Percentiles rank a stretch among this genome's conserved stretches.
Conservation (phyloP, 1,140 invertebrate species). For the Protaetia brevitarsis region DNA sequence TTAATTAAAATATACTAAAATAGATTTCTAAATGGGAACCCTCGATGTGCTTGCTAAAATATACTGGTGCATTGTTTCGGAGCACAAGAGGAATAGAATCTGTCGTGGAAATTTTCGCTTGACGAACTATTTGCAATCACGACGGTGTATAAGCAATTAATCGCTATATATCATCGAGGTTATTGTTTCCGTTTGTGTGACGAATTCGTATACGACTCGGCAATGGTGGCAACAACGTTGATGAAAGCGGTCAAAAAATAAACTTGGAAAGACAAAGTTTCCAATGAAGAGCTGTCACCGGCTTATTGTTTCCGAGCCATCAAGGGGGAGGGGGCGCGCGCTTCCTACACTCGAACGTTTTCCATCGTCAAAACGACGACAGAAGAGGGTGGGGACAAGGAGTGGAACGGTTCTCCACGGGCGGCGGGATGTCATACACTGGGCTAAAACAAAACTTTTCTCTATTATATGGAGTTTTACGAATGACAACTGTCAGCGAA, state of each 20-base stretch:
- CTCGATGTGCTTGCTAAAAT: no score
- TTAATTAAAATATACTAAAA: no score
- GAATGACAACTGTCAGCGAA: constrained; percentile 42
- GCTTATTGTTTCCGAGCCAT: neutral
- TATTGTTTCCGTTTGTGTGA: constrained; percentile 9
- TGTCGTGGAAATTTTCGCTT: no score
- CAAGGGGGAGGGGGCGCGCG: no score
- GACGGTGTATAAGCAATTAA: neutral
- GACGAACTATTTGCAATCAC: neutral
- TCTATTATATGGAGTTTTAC: constrained; percentile 37
- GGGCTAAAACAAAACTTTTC: constrained; percentile 42
- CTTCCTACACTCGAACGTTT: neutral
- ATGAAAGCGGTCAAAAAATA: constrained; percentile 21
- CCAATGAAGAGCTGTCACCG: constrained; percentile 17
- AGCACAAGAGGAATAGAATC: no score
- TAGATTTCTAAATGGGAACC: no score
- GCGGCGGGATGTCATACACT: constrained; percentile 22
- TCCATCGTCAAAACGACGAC: neutral
- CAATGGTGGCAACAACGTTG: no score
- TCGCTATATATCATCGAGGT: neutral
- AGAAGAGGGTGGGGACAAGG: neutral
- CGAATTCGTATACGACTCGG: no score
- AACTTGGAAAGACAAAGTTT: constrained; percentile 22
- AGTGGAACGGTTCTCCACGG: constrained; percentile 1
- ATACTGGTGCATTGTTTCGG: no score